Evolutionary conservation across 2,888 invertebrate genomes (phyloP), one percentile per base, ranked within the genome.

Genomic region (Cacoxenus indagator): DNA sequence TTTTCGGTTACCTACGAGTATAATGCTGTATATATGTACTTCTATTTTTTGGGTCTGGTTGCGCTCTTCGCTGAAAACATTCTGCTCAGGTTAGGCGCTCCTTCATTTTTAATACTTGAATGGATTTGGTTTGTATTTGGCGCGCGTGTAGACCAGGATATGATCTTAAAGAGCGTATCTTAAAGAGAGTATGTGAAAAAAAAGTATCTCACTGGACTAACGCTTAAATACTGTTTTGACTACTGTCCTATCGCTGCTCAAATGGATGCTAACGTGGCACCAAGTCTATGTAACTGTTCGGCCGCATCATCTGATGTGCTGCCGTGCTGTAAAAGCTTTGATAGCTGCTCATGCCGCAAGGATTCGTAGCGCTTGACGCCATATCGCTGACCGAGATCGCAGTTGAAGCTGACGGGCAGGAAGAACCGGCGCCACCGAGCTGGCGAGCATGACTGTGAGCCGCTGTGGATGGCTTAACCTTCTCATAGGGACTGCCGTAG

Each of bases 401-500:
- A 26, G 27, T 11, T 26, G 55, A 27, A 9, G 55, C 48, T 83
- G 84, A 0, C n/a, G 45, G 3, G 11, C 11, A 11, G 11, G 45
- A 43, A n/a, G 45, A 4, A 6, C 19, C 22, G 51, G 51, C 24
- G 8, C 19, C 22, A 1, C 14, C 11, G n/a, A n/a, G n/a, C 37
- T 37, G 37, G 14, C 37, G 37, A 2, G 37, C 37, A 31, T 31
- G 31, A 9, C 31, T 55, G 55, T 76, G 76, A 48, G 81, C 74
- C 29, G 73, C 68, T 11, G 31, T 24, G 17, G 78, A 64, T 51
- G 87, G 83, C 78, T 88, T 89, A 27, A 87, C 85, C 78, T 88
- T 88, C 62, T 89, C 88, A 74, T 88, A 88, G 14, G 89, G 87
- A 76, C 78, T 87, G 55, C 81, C 86, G 75, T 87, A 87, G 26